A percentile compares a stretch with the other conserved stretches of the same genome.
Conservation (phyloP, 2,797 vertebrate species). For the Dryobates pubescens region DNA sequence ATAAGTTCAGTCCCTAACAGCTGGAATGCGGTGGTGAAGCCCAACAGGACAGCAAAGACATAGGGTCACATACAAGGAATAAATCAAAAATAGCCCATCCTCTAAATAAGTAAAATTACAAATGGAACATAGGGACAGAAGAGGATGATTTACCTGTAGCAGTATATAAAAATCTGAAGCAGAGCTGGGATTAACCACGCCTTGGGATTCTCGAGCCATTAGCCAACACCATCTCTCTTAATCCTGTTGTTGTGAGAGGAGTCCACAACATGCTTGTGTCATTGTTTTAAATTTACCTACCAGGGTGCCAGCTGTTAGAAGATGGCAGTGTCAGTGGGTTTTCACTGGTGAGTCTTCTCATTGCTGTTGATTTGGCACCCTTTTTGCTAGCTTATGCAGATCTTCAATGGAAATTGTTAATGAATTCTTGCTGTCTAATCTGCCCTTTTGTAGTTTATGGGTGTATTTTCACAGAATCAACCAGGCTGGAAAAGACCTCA, state of each 20-base stretch:
- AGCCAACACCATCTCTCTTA: neutral
- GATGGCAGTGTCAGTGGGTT: neutral
- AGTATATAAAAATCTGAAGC: neutral
- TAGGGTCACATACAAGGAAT: neutral
- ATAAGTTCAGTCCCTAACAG: neutral
- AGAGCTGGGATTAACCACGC: neutral
- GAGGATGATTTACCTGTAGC: neutral
- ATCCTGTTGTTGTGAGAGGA: neutral
- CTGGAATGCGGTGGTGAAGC: neutral
- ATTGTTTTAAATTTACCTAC: slow-evolving; percentile 15
- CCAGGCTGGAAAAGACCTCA: too few relatives aligned
- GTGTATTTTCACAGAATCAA: neutral
- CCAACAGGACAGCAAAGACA: neutral
- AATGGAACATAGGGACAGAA: neutral
- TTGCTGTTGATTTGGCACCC: neutral
- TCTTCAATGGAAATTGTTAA: neutral
- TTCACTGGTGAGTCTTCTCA: neutral
- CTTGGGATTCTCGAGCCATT: neutral
- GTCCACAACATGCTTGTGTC: neutral
- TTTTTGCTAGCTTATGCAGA: slow-evolving; percentile 8
- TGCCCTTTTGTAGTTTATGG: slow-evolving; percentile 21
- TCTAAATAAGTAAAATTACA: neutral
- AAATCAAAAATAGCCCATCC: neutral
- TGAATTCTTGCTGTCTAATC: neutral
- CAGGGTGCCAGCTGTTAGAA: neutral